Evolutionary conservation across 2,888 invertebrate genomes (phyloP).

Genomic region (Caenorhabditis sp.): DNA sequence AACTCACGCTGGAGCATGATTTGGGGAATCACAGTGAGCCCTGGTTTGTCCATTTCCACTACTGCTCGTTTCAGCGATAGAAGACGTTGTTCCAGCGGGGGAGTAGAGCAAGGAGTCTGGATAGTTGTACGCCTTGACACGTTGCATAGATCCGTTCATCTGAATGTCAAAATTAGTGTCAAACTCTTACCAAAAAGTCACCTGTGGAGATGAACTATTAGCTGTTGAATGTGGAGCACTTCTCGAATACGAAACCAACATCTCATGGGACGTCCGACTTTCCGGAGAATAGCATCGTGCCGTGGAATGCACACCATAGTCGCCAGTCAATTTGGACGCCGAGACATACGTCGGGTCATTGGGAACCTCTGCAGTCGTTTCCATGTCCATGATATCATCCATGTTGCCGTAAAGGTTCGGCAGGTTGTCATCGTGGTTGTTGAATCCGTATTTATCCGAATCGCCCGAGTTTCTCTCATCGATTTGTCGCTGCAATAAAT

Average conservation of each 20-base stretch:
- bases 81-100: slow-evolving; percentile 70
- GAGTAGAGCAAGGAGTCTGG: slow-evolving; percentile 70
- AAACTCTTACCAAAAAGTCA: too few relatives aligned
- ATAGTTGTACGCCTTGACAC: slow-evolving; percentile 71
- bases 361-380: slow-evolving; percentile 33
- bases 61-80: slow-evolving; percentile 68
- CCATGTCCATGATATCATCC: slow-evolving; percentile 63
- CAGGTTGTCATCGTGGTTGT: slow-evolving; percentile 48
- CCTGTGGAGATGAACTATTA: slow-evolving; percentile 66
- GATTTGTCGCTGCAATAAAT: slow-evolving; percentile 53
- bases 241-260: slow-evolving; percentile 66
- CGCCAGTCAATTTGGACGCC: slow-evolving; percentile 41
- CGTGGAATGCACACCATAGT: slow-evolving; percentile 62
- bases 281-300: slow-evolving; percentile 73
- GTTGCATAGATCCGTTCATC: slow-evolving; percentile 67
- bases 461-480: slow-evolving; percentile 39
- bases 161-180: slow-evolving; percentile 6
- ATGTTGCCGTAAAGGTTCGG: slow-evolving; percentile 70
- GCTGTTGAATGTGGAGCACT: slow-evolving; percentile 60
- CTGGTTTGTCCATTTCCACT: slow-evolving; percentile 53
- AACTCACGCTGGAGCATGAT: slow-evolving; percentile 65
- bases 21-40: slow-evolving; percentile 69
- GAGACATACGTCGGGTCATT: slow-evolving; percentile 64
- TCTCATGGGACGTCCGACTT: slow-evolving; percentile 71
- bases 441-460: slow-evolving; percentile 46